Evolutionary conservation across 2,113 vertebrate species (phyloP).

Genomic region (Phyllostomus discolor): DNA sequence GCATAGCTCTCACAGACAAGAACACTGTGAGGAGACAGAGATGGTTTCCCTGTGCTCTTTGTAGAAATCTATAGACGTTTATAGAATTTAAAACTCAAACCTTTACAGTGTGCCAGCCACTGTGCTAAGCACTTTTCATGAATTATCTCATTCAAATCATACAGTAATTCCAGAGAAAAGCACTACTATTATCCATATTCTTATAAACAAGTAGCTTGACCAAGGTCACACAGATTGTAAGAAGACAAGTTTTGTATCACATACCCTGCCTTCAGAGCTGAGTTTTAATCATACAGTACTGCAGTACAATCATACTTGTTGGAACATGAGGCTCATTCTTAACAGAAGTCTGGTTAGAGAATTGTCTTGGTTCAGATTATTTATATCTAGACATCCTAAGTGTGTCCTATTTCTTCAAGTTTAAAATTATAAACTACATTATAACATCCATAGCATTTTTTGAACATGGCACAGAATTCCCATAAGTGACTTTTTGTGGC

Average conservation of each 20-base stretch:
- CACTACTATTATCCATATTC: background rate
- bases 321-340: background rate
- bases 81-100: background rate
- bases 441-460: background rate
- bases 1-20: background rate
- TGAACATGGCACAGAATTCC: slow-evolving; percentile 11
- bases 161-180: background rate
- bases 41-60: background rate
- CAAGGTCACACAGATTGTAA: background rate
- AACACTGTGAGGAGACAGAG: background rate
- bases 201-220: background rate
- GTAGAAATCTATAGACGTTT: background rate
- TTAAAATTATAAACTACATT: slow-evolving; percentile 11
- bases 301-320: background rate
- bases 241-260: background rate
- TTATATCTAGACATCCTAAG: background rate
- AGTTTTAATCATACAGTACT: background rate
- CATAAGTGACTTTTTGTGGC: background rate
- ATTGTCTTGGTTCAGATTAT: slow-evolving; percentile 12
- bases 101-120: background rate
- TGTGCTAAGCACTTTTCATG: background rate
- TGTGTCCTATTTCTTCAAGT: background rate
- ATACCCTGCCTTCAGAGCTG: background rate
- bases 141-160: background rate
- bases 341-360: background rate